Evolutionary conservation across 2,888 invertebrate species (phyloP).

Genomic region (Tinea trinotella): DNA sequence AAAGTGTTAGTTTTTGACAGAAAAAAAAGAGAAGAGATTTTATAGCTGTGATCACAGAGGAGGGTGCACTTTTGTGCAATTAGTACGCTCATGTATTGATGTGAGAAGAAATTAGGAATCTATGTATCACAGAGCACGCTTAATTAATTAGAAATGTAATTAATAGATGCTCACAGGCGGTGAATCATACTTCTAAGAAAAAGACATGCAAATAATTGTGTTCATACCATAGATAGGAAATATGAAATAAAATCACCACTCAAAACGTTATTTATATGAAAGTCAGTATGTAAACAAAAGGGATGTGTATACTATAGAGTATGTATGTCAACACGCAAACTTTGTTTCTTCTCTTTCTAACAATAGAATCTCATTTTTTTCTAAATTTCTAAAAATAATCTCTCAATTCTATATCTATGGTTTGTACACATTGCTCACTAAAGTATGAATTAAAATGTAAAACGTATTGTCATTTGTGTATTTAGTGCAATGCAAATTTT

Average conservation of each 20-base stretch:
- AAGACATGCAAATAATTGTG: too few relatives aligned
- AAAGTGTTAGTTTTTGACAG: constrained; percentile 26
- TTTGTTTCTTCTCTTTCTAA: too few relatives aligned
- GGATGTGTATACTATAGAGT: too few relatives aligned
- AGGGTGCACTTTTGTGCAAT: constrained; percentile 60
- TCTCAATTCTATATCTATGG: too few relatives aligned
- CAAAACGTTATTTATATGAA: too few relatives aligned
- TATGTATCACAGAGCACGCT: constrained; percentile 37
- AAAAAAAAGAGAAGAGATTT: constrained; percentile 57
- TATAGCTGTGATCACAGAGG: constrained; percentile 66
- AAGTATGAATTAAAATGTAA: constrained; percentile 35
- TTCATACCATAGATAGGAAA: too few relatives aligned
- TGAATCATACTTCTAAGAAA: neutral
- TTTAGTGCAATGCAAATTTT: constrained; percentile 60
- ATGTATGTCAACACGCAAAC: too few relatives aligned
- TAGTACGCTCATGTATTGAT: constrained; percentile 15
- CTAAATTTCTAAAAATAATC: too few relatives aligned
- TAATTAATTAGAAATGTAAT: constrained; percentile 27
- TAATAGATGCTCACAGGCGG: neutral
- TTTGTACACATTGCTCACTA: neutral
- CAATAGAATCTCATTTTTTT: too few relatives aligned
- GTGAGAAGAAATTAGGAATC: constrained; percentile 23
- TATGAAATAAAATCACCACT: too few relatives aligned
- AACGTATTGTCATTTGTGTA: constrained; percentile 51
- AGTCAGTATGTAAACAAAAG: too few relatives aligned